A percentile compares a stretch with the other conserved stretches of the same genome.
Evolutionary conservation across 1,140 invertebrate species (phyloP).

Genomic region (Goniozus legneri): DNA sequence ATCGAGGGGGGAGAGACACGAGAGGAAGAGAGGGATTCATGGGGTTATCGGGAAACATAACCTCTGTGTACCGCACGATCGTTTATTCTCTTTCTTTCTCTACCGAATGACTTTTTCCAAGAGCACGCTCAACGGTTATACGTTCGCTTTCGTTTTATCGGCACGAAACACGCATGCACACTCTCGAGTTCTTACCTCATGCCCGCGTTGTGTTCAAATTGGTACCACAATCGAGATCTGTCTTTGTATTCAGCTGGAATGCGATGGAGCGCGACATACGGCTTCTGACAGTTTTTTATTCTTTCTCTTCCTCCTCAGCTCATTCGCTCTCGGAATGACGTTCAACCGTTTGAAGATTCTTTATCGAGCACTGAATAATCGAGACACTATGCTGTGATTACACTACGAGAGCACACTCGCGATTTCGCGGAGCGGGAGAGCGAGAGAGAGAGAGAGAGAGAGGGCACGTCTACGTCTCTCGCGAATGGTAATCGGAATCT

Average conservation of each 20-base stretch:
- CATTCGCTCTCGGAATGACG: too few relatives aligned
- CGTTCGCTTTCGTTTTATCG: conserved; percentile 12
- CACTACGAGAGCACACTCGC: conserved; percentile 19
- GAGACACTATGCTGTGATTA: too few relatives aligned
- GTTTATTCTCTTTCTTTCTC: conserved; percentile 10
- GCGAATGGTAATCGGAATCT: too few relatives aligned
- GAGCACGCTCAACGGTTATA: conserved; percentile 7
- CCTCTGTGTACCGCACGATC: conserved; percentile 30
- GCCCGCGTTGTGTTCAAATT: too few relatives aligned
- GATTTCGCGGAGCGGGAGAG: conserved; percentile 1
- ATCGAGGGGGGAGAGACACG: too few relatives aligned
- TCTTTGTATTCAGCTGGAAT: conserved; percentile 5
- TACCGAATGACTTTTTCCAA: background rate
- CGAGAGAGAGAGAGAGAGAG: background rate
- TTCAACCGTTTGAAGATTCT: too few relatives aligned
- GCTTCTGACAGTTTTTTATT: conserved; percentile 29
- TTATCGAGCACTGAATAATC: too few relatives aligned
- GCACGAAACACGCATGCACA: too few relatives aligned
- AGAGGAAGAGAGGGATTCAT: conserved; percentile 18
- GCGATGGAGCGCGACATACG: conserved; percentile 4
- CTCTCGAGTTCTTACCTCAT: conserved; percentile 20
- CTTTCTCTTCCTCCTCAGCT: too few relatives aligned
- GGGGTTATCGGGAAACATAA: conserved; percentile 43
- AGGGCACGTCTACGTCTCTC: too few relatives aligned
- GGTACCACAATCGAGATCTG: too few relatives aligned